A percentile compares a stretch with the other conserved stretches of the same genome.
These are phyloP conservation scores for Montipora capricornis DNA, from an alignment of 64 coral and sea anemone genomes.

Conservation along the genomic window DNA sequence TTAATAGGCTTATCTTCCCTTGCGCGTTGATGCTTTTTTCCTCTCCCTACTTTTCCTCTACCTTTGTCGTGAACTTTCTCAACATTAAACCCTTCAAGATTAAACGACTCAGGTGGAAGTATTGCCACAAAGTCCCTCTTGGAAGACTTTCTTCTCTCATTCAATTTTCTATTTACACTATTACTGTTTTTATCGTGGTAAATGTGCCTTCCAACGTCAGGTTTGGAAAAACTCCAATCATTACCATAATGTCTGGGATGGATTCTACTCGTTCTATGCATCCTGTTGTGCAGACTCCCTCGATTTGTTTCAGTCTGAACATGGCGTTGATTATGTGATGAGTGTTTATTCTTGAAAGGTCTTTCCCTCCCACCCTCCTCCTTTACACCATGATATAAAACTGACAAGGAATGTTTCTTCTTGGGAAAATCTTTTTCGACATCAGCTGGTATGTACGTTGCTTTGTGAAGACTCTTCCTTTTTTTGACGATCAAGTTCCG, in stretches of 20 bases:
- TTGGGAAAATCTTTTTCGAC: background rate
- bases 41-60: background rate
- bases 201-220: background rate
- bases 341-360: background rate
- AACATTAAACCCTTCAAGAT: slow-evolving; percentile 29
- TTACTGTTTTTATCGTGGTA: background rate
- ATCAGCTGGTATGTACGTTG: background rate
- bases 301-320: background rate
- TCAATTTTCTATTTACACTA: background rate
- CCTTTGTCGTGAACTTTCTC: background rate
- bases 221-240: background rate
- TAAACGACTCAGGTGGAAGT: background rate
- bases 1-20: background rate
- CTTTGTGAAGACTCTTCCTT: background rate
- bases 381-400: background rate
- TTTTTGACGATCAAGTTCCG: background rate
- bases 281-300: background rate
- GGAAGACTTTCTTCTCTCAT: background rate
- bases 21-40: background rate
- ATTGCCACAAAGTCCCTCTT: slow-evolving; percentile 45
- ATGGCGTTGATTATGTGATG: background rate
- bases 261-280: background rate
- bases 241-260: background rate
- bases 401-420: background rate
- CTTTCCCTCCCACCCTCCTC: background rate